Conservation (phyloP, 2,113 vertebrate species). For the Bos javanicus region DNA sequence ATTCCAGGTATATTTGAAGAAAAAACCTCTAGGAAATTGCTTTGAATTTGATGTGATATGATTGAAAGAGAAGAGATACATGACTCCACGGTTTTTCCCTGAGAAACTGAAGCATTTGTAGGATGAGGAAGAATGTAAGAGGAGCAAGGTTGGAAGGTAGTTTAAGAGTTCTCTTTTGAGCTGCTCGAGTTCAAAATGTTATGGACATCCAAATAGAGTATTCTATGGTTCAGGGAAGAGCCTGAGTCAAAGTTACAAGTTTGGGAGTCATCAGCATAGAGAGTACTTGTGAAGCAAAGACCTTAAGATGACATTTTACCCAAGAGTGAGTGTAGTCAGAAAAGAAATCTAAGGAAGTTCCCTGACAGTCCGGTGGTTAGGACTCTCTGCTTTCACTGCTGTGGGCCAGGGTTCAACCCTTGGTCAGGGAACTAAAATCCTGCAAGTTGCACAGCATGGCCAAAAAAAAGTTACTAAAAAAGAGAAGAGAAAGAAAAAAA, state of each 20-base stretch:
- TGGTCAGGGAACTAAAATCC: not conserved
- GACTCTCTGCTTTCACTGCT: not conserved
- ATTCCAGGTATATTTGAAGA: not conserved
- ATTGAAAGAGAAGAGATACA: not conserved
- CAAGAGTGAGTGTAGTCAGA: not conserved
- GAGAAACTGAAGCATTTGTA: not conserved
- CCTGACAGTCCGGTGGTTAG: not conserved
- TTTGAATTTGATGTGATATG: not conserved
- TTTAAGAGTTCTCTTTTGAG: not conserved
- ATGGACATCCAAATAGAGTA: not conserved
- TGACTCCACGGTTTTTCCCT: not conserved
- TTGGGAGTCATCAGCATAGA: not conserved
- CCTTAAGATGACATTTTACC: not conserved
- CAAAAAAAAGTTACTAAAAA: not conserved
- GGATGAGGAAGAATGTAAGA: not conserved
- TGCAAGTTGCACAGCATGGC: not conserved
- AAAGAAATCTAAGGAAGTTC: not conserved
- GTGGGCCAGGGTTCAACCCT: not conserved
- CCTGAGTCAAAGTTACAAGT: not conserved
- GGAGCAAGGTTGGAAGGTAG: not conserved
- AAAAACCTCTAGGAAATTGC: not conserved
- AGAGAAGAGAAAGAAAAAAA: not conserved
- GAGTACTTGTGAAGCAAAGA: not conserved
- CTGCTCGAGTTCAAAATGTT: not conserved
- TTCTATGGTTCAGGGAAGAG: not conserved